These are phyloP conservation scores for Vombatus ursinus DNA, from an alignment of 2,113 vertebrate species.

Conservation along the genomic window DNA sequence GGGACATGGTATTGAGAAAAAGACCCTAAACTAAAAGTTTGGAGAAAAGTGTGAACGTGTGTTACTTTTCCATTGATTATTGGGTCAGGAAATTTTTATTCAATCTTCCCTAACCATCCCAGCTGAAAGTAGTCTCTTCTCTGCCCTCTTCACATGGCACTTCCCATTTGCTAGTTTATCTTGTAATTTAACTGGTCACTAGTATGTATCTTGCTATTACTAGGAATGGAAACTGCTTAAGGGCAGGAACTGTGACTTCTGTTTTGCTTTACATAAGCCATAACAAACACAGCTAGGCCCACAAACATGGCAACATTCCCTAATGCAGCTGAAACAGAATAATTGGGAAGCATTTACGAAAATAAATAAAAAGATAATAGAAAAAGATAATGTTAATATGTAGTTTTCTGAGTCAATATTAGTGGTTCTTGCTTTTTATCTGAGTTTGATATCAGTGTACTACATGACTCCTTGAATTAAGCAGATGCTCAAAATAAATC, in stretches of 20 bases:
- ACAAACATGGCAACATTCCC: background rate
- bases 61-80: background rate
- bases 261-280: background rate
- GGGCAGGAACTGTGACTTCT: background rate
- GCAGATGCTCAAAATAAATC: background rate
- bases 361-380: background rate
- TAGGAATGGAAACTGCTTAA: background rate
- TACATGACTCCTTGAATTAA: background rate
- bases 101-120: rapidly evolving
- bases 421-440: background rate
- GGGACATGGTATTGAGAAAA: background rate
- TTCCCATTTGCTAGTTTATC: background rate
- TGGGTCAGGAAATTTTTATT: background rate
- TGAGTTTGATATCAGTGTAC: background rate
- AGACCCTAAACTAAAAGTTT: background rate
- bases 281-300: background rate
- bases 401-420: background rate
- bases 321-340: background rate
- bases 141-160: background rate
- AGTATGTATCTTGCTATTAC: background rate
- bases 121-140: background rate
- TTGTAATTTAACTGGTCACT: background rate
- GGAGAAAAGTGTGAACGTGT: background rate
- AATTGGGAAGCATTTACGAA: background rate
- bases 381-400: background rate